These are phyloP conservation scores for Pollenia labialis DNA, from an alignment of 2,888 invertebrate genomes.

Conservation along the genomic window DNA sequence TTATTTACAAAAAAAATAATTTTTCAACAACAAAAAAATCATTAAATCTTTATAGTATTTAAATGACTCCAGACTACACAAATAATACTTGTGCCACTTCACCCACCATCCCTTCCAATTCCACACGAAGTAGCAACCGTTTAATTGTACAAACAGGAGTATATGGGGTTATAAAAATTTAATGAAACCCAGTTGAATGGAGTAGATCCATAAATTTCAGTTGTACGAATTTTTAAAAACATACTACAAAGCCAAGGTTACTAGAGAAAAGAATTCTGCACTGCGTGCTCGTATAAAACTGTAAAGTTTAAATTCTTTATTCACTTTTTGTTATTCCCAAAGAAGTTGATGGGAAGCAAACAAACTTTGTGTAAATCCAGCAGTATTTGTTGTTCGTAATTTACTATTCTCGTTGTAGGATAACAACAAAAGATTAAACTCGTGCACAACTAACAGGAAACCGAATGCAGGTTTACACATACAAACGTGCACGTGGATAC, in stretches of 20 bases:
- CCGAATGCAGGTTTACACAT: background rate
- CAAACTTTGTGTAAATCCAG: background rate
- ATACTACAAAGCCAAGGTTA: slow-evolving; percentile 32
- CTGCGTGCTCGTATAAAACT: background rate
- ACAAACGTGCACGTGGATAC: background rate
- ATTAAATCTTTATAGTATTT: slow-evolving; percentile 12
- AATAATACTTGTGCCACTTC: background rate
- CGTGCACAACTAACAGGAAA: slow-evolving; percentile 6
- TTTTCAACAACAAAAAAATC: background rate
- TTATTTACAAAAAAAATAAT: background rate
- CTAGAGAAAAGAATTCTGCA: background rate
- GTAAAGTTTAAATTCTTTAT: slow-evolving; percentile 10
- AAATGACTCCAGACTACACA: slow-evolving; percentile 14
- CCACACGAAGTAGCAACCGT: background rate
- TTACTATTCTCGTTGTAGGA: slow-evolving; percentile 25
- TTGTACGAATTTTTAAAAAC: slow-evolving; percentile 16
- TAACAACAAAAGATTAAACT: slow-evolving; percentile 15
- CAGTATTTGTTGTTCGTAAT: slow-evolving; percentile 17
- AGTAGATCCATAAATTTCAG: slow-evolving; percentile 19
- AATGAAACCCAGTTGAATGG: slow-evolving; percentile 18
- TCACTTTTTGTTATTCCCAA: slow-evolving; percentile 1
- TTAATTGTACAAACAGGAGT: slow-evolving; percentile 13
- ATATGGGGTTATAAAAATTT: slow-evolving; percentile 14
- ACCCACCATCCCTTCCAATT: background rate
- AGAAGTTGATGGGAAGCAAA: slow-evolving; percentile 18